phyloP scores from a whole-genome alignment of 2,888 invertebrate species.

The Campoplex nolae region DNA sequence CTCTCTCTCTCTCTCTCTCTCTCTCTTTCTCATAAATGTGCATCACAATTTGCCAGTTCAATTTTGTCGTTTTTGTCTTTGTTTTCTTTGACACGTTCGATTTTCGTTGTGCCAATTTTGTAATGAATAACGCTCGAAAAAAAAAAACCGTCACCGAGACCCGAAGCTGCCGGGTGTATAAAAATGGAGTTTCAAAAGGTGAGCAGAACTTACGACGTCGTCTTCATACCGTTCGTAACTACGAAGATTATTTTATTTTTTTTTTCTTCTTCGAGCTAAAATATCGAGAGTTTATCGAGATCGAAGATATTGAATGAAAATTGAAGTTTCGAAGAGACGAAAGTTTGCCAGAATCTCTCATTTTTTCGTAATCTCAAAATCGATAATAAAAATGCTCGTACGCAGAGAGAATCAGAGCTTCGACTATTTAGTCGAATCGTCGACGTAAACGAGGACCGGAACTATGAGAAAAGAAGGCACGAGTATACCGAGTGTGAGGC shows the following conservation, averaged over 20 bases:
- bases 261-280: not conserved
- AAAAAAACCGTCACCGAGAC: conserved; percentile 31
- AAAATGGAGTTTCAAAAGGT: conserved; percentile 60
- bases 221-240: not conserved
- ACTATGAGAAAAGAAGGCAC: conserved; percentile 69
- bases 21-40: conserved; percentile 51
- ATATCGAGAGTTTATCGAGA: not conserved
- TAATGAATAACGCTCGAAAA: conserved; percentile 56
- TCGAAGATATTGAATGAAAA: no score
- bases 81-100: not conserved
- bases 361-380: not conserved
- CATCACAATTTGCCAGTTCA: conserved; percentile 58
- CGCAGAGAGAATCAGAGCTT: not conserved
- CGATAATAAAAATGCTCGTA: not conserved
- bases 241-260: no score
- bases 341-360: not conserved
- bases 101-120: conserved; percentile 34
- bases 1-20: not conserved
- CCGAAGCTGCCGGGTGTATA: conserved; percentile 36
- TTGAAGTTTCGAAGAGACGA: not conserved
- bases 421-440: conserved; percentile 7
- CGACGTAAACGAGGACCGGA: conserved; percentile 63
- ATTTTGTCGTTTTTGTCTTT: conserved; percentile 12
- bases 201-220: conserved; percentile 33
- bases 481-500: conserved; percentile 67